Base-by-base conservation (phyloP, 1,140 invertebrate species). In the Achatina immaculata region DNA sequence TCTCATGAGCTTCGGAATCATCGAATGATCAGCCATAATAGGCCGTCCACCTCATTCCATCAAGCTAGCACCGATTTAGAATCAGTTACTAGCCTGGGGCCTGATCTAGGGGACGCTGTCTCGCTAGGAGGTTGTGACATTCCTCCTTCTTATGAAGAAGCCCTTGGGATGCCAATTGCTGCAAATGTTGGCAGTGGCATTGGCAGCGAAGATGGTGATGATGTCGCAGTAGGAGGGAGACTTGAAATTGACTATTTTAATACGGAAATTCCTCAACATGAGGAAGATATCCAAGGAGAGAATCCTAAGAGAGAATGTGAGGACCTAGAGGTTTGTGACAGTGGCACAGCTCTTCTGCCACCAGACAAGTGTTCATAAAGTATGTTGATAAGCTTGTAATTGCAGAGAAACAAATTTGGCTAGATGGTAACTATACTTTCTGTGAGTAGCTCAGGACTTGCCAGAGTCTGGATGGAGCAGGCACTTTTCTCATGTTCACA, bases 61-160 rank as follows among this genome's bases (percentile, higher is more conserved):
- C 58, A 6, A 14, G 58, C n/a, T 16, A 62, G 28, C 58, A 34
- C 31, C 1, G 58, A 62, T 19, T 31, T 16, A 31, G 48, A 55
- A 2, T 55, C 48, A 55, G 4, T 28, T 9, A n/a, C 58, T 31
- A 6, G 58, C 31, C 4, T 62, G 28, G 43, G 38, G 24, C 31
- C n/a, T 66, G 76, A 45, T 31, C 3, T 19, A n/a, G 38, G n/a
- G 19, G 76, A 66, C 24, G 48, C 55, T 1, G 58, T 45, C 2
- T 78, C 76, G 14, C 28, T 71, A 14, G 80, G 71, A 45, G 80
- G 80, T 14, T 80, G 72, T 36, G 82, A 83, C 0, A 58, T 80
- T 31, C 83, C 83, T 0, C 83, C 83, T 11, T 82, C 83, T 28
- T 84, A 84, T 65, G 83, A 84, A 43, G 83, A 84, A 81, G 83